phyloP scores from a whole-genome alignment of 2,113 vertebrate genomes.

The Oreotrochilus melanogaster region DNA sequence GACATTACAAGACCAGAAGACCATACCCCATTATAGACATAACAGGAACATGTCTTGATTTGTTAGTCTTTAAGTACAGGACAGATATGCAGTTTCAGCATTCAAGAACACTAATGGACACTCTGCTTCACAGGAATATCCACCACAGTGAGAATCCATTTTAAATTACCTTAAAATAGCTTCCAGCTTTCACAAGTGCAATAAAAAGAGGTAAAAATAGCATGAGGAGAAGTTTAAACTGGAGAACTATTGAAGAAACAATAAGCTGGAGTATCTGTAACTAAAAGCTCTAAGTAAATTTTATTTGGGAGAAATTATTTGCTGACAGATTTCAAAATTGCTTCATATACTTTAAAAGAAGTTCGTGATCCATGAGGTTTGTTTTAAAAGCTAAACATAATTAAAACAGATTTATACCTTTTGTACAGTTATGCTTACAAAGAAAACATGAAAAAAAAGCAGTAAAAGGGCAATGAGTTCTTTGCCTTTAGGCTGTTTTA shows the following conservation, averaged over 20 bases:
- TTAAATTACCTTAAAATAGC: not conserved
- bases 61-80: not conserved
- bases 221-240: not conserved
- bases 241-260: not conserved
- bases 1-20: not conserved
- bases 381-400: not conserved
- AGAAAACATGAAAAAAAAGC: not conserved
- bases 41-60: not conserved
- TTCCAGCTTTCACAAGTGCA: not conserved
- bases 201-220: not conserved
- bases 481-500: not conserved
- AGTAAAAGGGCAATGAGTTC: not conserved
- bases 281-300: not conserved
- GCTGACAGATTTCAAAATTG: not conserved
- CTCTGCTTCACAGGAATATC: not conserved
- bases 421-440: not conserved
- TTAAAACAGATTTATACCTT: not conserved
- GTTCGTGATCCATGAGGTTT: not conserved
- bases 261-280: not conserved
- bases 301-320: not conserved
- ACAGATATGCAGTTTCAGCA: not conserved
- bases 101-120: not conserved
- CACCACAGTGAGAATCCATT: not conserved
- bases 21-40: not conserved
- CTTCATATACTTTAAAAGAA: not conserved